Base-by-base conservation (phyloP, 1,140 invertebrate species). In the Drosophila micromelanica region DNA sequence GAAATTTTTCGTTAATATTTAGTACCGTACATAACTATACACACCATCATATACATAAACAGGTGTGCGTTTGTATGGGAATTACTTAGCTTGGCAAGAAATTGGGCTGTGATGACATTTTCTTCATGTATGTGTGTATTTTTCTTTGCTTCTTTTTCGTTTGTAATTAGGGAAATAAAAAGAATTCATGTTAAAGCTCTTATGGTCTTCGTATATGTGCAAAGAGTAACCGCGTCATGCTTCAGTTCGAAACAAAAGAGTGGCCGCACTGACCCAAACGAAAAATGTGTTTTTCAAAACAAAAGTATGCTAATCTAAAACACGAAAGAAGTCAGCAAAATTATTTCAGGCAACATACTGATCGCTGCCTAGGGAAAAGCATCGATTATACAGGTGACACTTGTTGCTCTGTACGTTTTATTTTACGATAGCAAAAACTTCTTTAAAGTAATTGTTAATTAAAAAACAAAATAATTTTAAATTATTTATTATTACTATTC, bases 1-100 rank as follows among this genome's bases (percentile, higher is more conserved):
- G 42, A 69, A 62, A 55, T 56, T 56, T 27, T 56, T 62, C 13
- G 51, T 60, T 61, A 54, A 60, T 54, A 17, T n/a, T 20, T 12
- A 64, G 35, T 64, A 63, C 49, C 51, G 46, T 45, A 32, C 11
- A 60, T 60, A 46, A 23, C 17, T n/a, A 46, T 0, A 46, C 37
- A 9, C 17, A 71, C 7, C 2, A 23, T 23, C 27, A 38, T 7
- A 38, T 54, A 45, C 13, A 0, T 6, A 6, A 15, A 23, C 42
- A 13, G 3, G 20, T 32, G 15, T 54, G 13, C 38, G 17, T 23
- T 5, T 60, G 46, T 23, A 42, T 57, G 62, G 35, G 49, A 20
- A 42, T 56, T 42, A 35, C 30, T 56, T 20, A 43, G 43, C 54
- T 71, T 55, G 37, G 11, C 12, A n/a, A 13, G 9, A 9, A 45